Evolutionary conservation across 1,140 invertebrate genomes (phyloP).

Genomic region (Zaprionus davidi): DNA sequence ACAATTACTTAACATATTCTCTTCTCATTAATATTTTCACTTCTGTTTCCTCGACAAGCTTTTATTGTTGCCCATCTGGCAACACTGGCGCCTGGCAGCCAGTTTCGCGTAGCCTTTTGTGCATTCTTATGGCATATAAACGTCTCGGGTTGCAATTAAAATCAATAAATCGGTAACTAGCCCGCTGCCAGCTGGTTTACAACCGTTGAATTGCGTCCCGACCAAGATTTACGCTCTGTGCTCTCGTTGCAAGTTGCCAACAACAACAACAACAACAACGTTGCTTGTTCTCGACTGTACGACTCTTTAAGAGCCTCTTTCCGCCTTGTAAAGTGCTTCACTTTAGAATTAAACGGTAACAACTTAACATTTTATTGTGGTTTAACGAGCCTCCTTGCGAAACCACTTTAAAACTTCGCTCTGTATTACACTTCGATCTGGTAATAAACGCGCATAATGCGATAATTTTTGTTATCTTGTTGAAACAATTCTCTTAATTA

Average conservation of each 20-base stretch:
- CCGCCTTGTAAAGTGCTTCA: constrained; percentile 42
- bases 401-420: not conserved
- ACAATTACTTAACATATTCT: not conserved
- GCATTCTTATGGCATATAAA: constrained; percentile 79
- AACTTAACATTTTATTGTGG: constrained; percentile 60
- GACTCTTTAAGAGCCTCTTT: constrained; percentile 17
- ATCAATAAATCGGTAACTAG: constrained; percentile 82
- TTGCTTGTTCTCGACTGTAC: constrained; percentile 22
- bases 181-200: constrained; percentile 81
- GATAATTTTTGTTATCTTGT: constrained; percentile 3
- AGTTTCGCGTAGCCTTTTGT: constrained; percentile 59
- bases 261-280: too few relatives aligned
- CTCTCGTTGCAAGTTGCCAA: constrained; percentile 6
- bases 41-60: not conserved
- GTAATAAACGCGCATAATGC: constrained; percentile 1
- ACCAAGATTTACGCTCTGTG: constrained; percentile 33
- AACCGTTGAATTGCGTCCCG: constrained; percentile 57
- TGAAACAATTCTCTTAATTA: constrained; percentile 3
- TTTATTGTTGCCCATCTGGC: not conserved
- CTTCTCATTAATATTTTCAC: not conserved
- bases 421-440: constrained; percentile 1
- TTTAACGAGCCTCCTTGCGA: constrained; percentile 47
- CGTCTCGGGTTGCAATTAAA: constrained; percentile 80
- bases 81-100: constrained; percentile 6
- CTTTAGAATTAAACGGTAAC: constrained; percentile 67